Evolutionary conservation across 2,888 invertebrate genomes (phyloP), one percentile per base, ranked within the genome.

Genomic region (Aproaerema taeniolella): DNA sequence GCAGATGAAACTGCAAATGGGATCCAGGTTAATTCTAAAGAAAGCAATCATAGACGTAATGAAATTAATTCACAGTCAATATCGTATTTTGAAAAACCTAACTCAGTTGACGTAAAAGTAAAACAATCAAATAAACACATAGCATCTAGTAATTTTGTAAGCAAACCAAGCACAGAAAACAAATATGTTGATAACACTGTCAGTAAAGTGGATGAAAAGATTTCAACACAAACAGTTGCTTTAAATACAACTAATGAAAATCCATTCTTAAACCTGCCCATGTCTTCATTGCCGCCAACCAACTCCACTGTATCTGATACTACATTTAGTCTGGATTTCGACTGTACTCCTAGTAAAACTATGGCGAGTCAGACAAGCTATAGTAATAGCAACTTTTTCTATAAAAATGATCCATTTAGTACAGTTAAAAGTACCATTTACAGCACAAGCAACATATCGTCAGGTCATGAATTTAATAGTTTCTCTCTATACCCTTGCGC

Each of bases 401-500:
- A 81, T 45, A 86, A 86, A 64, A 67, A 67, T 47, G 86, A 86
- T 52, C 76, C 83, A 34, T 81, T 83, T 50, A 72, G 65, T 44
- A 55, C 71, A 10, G 78, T 68, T 2, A 86, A 85, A 52, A 85
- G 63, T 52, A 67, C 73, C 16, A 83, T 85, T 55, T 85, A 85
- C 42, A 83, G 85, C 47, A 85, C 83, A 5, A 85, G 85, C 50
- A 81, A 61, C 53, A 82, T 86, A 41, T 68, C 83, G 20, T 71
- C 83, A 12, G 72, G 75, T 13, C 86, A 85, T 45, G 86, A 86
- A 47, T 86, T 77, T 44, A 85, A 83, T 46, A 74, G 71, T 39
- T 66, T 86, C 9, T 79, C 81, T 0, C 63, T 86, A 10, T 86
- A 86, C 55, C 86, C 86, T 1, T 86, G 86, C 56, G 86, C 86